Base-by-base conservation (phyloP, 2,113 vertebrate genomes). In the Nothoprocta perdicaria region DNA sequence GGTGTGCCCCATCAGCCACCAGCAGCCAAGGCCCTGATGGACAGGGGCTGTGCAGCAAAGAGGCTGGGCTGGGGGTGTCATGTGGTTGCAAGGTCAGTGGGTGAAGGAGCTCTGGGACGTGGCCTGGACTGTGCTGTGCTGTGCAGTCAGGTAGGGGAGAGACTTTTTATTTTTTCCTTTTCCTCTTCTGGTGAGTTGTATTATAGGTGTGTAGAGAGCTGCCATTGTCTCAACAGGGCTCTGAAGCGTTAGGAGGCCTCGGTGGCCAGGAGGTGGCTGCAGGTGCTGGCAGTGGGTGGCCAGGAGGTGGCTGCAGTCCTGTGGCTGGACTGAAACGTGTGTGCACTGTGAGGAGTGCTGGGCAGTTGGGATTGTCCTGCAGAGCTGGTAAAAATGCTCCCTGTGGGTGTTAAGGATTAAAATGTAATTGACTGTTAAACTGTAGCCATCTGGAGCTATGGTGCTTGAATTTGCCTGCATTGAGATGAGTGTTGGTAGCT, bases 21-120 rank as follows among this genome's bases (percentile, higher is more conserved):
- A 38, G 33, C 14, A 6, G 10, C 29, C 22, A 7, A 14, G 69
- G 21, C 46, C 22, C 12, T 6, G 5, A 46, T 0, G 40, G 14
- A 52, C 24, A 22, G 2, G 21, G 27, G 55, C 46, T 48, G 57
- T 6, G 17, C 3, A 2, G 8, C 24, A 23, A 0, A 33, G 29
- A 7, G 10, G 0, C 12, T 3, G 33, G 23, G 9, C 1, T 3
- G 57, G 45, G 1, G 6, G 3, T 1, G 50, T 4, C 10, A 9
- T 14, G 35, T 16, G 53, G 53, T 6, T 57, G 53, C 0, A 0
- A 3, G 41, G 40, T 29, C 9, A 9, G 27, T 57, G 29, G 53
- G 31, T 57, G 53, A 31, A 2, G 0, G 6, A 33, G 4, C 19
- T 26, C 35, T 5, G 24, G 14, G n/a, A 5, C 3, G 1, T 10